phyloP scores from a whole-genome alignment of 2,113 vertebrate genomes.

The Oenanthe melanoleuca region DNA sequence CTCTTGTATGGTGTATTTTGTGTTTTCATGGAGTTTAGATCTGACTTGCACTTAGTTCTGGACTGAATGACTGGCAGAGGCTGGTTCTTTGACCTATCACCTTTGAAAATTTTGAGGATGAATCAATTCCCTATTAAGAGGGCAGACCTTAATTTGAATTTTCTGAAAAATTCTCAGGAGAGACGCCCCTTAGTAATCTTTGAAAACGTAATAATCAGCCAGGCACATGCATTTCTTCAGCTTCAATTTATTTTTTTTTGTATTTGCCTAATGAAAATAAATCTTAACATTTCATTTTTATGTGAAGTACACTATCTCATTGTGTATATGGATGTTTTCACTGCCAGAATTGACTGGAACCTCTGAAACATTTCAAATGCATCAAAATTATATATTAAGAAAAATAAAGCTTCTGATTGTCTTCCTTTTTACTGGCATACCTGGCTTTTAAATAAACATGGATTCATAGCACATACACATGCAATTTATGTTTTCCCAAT shows the following conservation, averaged over 20 bases:
- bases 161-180: background rate
- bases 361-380: constrained; percentile 11
- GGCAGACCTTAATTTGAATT: background rate
- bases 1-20: background rate
- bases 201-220: background rate
- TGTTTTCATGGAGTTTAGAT: background rate
- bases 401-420: constrained; percentile 4
- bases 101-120: background rate
- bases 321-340: background rate
- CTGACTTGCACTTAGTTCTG: background rate
- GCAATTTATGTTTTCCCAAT: background rate
- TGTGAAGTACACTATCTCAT: background rate
- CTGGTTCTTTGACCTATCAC: background rate
- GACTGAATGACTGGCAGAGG: background rate
- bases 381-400: background rate
- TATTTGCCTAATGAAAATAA: background rate
- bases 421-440: background rate
- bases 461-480: background rate
- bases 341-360: constrained; percentile 2
- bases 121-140: background rate
- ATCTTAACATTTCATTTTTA: background rate
- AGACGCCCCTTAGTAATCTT: background rate
- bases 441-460: background rate
- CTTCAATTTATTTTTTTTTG: background rate
- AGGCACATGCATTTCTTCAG: background rate